Conservation (phyloP, 2,888 invertebrate genomes). For the Masnerella sp. region DNA sequence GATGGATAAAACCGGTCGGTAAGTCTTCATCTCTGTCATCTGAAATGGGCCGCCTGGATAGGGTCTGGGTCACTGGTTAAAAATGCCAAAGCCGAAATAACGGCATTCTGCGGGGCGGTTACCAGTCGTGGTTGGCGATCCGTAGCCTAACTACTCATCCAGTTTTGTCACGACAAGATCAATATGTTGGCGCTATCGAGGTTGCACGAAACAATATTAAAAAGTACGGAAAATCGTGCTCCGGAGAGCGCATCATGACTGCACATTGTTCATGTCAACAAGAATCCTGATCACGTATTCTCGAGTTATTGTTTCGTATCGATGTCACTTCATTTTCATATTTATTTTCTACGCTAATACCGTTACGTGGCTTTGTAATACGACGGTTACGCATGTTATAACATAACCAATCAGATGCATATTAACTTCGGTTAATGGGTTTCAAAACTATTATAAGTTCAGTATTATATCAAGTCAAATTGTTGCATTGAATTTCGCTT, state of each 20-base stretch:
- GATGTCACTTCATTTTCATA: constrained; percentile 39
- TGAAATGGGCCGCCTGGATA: constrained; percentile 55
- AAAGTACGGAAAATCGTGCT: neutral
- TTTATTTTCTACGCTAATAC: constrained; percentile 35
- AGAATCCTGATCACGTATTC: constrained; percentile 37
- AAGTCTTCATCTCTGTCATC: constrained; percentile 39
- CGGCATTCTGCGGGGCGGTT: constrained; percentile 69
- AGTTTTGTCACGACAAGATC: constrained; percentile 37
- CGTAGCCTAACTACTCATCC: constrained; percentile 16
- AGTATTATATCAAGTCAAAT: constrained; percentile 19
- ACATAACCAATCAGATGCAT: constrained; percentile 33
- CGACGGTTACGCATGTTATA: constrained; percentile 37
- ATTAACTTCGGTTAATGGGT: constrained; percentile 13
- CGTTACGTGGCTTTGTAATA: constrained; percentile 40
- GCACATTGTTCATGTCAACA: constrained; percentile 1
- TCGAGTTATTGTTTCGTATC: constrained; percentile 27
- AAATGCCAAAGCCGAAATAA: constrained; percentile 75
- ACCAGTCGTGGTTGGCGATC: constrained; percentile 61
- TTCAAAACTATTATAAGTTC: constrained; percentile 16
- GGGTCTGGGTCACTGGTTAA: constrained; percentile 76
- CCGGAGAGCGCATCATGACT: constrained; percentile 23
- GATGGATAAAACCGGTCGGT: constrained; percentile 44
- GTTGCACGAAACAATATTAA: constrained; percentile 5
- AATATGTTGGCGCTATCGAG: constrained; percentile 22
- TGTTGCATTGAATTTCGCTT: constrained; percentile 5